A percentile compares a stretch with the other conserved stretches of the same genome.
Conservation (phyloP, 2,888 invertebrate species). For the Volucella bombylans region DNA sequence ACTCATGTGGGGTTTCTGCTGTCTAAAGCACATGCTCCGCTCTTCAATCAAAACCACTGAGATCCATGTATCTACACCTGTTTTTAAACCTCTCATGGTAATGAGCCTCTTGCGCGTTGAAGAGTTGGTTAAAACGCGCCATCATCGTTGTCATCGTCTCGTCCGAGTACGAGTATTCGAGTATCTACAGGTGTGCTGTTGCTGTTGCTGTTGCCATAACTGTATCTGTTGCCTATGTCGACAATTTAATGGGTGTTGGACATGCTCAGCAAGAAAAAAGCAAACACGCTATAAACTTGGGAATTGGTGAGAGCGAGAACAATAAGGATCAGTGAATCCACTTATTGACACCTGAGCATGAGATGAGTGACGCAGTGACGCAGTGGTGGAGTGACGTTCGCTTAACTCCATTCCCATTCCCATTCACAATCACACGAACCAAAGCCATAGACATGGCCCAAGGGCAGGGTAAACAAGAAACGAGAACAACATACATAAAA, state of each 20-base stretch:
- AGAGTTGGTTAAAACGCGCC: constrained; percentile 25
- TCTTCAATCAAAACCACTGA: constrained; percentile 25
- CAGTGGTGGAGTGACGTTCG: constrained; percentile 11
- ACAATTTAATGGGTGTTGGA: constrained; percentile 59
- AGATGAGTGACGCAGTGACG: constrained; percentile 35
- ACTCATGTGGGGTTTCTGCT: neutral
- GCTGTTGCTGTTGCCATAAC: constrained; percentile 8
- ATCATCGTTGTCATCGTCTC: constrained; percentile 31
- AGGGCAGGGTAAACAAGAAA: constrained; percentile 33
- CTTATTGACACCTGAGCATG: constrained; percentile 50
- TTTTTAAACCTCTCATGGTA: constrained; percentile 36
- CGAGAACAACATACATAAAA: constrained; percentile 27
- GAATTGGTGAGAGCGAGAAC: constrained; percentile 54
- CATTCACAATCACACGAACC: constrained; percentile 30
- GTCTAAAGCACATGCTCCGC: constrained; percentile 34
- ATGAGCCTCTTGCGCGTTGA: constrained; percentile 47
- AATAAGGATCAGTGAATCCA: constrained; percentile 57
- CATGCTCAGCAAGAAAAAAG: constrained; percentile 53
- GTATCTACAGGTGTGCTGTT: constrained; percentile 67
- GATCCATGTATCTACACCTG: neutral
- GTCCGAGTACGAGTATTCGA: constrained; percentile 7
- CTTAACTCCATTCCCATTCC: constrained; percentile 23
- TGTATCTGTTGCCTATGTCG: constrained; percentile 21
- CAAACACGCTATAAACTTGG: constrained; percentile 41
- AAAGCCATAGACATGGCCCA: constrained; percentile 1